These are phyloP conservation scores for Apostichopus japonicus DNA, from an alignment of 35 echinoderm and acorn worm genomes.

Conservation along the genomic window DNA sequence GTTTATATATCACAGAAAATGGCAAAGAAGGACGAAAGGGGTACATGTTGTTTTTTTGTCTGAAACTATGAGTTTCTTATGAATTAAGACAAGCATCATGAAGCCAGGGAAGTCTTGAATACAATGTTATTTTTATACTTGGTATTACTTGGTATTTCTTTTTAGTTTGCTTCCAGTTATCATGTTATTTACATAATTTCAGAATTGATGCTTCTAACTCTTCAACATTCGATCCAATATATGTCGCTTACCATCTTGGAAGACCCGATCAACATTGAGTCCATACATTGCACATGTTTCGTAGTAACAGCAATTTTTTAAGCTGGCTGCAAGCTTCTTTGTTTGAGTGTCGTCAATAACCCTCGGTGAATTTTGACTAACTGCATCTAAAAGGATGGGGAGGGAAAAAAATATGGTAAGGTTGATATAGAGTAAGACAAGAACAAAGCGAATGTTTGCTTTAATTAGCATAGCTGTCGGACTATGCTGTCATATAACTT, in stretches of 20 bases:
- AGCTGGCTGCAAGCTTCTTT: conserved; percentile 88
- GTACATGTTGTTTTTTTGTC: too few relatives aligned
- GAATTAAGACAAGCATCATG: too few relatives aligned
- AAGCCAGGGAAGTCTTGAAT: too few relatives aligned
- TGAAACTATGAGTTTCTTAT: too few relatives aligned
- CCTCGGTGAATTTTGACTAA: conserved; percentile 88
- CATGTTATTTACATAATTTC: not conserved
- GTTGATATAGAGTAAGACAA: not conserved
- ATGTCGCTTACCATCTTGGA: conserved; percentile 94
- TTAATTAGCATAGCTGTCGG: too few relatives aligned
- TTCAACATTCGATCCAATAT: not conserved
- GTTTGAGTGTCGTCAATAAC: conserved; percentile 91
- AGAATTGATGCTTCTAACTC: not conserved
- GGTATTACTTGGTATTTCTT: not conserved
- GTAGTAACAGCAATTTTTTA: conserved; percentile 94
- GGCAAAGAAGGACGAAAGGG: too few relatives aligned
- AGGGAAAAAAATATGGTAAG: not conserved
- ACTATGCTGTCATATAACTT: too few relatives aligned
- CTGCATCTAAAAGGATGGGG: conserved; percentile 73
- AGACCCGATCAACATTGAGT: conserved; percentile 99
- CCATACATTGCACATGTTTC: conserved; percentile 99
- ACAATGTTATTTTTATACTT: too few relatives aligned
- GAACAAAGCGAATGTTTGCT: not conserved
- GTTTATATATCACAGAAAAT: too few relatives aligned
- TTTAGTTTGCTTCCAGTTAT: not conserved